Evolutionary conservation across 2,797 vertebrate genomes (phyloP).

Genomic region (Etheostoma nigrum): DNA sequence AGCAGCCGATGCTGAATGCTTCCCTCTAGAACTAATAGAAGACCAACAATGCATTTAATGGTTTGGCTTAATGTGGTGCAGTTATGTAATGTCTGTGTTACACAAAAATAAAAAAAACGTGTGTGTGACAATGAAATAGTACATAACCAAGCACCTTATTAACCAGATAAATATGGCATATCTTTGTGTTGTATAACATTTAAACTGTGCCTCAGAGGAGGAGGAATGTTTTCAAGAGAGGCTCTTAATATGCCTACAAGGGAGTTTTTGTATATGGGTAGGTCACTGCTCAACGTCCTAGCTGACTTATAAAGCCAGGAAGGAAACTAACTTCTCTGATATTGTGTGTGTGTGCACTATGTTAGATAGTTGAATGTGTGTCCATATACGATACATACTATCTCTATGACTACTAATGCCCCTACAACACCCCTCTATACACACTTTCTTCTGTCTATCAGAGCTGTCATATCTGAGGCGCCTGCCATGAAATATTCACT

Average conservation of each 20-base stretch:
- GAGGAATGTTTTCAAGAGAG: slow-evolving; percentile 33
- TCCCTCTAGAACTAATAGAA: slow-evolving; percentile 62
- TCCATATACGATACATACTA: slow-evolving; percentile 11
- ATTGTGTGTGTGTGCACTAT: neutral
- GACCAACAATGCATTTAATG: slow-evolving; percentile 68
- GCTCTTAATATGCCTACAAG: slow-evolving; percentile 21
- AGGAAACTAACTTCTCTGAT: slow-evolving; percentile 19
- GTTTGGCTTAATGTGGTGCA: slow-evolving; percentile 46
- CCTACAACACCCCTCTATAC: slow-evolving; percentile 6
- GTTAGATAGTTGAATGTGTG: slow-evolving; percentile 2
- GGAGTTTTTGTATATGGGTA: slow-evolving; percentile 16
- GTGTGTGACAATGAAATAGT: slow-evolving; percentile 50
- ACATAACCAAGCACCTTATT: slow-evolving; percentile 49
- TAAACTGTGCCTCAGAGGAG: slow-evolving; percentile 19
- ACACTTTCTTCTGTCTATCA: slow-evolving; percentile 62
- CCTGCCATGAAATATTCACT: slow-evolving; percentile 80
- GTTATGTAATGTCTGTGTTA: slow-evolving; percentile 57
- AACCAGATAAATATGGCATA: slow-evolving; percentile 45
- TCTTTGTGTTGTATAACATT: slow-evolving; percentile 27
- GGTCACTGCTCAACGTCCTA: slow-evolving; percentile 11
- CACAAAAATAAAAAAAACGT: slow-evolving; percentile 44
- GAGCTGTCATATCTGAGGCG: slow-evolving; percentile 67
- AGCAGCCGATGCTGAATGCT: slow-evolving; percentile 58
- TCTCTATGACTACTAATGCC: slow-evolving; percentile 50
- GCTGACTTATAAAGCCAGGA: slow-evolving; percentile 14